Evolutionary conservation across 2,113 vertebrate genomes (phyloP), one percentile per base, ranked within the genome.

Genomic region (Pachypanchax playfairii): DNA sequence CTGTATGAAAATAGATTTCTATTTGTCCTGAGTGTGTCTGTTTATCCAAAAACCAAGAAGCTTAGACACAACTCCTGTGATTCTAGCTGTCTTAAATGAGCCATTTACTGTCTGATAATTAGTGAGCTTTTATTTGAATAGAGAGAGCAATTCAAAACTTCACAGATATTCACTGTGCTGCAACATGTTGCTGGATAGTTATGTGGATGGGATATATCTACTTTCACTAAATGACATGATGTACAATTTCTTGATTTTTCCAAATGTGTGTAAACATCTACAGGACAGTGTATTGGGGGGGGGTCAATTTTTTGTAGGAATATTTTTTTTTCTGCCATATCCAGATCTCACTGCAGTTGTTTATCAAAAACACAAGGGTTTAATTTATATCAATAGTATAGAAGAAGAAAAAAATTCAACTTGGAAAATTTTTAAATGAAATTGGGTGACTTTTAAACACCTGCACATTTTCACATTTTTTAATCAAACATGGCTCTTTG

Each of bases 11-110:
- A 91, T 91, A 90, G 65, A 88, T 70, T 77, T 72, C 39, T 71
- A 69, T 87, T 84, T 87, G 74, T 90, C 90, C 90, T 91, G 90
- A 92, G 90, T 80, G 72, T 87, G 84, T 90, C 79, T 88, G 70
- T 82, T 84, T 70, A 70, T 74, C 79, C 73, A 70, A 75, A 42
- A 79, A 70, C 52, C 75, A 81, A 65, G 80, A 79, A 87, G 77
- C 46, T 63, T 46, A 71, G 31, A 60, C 65, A 77, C 68, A 77
- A 58, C 25, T 55, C 18, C 39, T 56, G 46, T 7, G 56, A 44
- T 62, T 68, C 68, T 20, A 24, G 67, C 52, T 50, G 44, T 31
- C 70, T 50, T 33, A 24, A 59, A 48, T 67, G 56, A 55, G 77
- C 67, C 65, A 62, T 3, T 15, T 39, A 56, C 47, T 72, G 46